Evolutionary conservation across 1,140 invertebrate genomes (phyloP).

Genomic region (Mizuhopecten yessoensis): DNA sequence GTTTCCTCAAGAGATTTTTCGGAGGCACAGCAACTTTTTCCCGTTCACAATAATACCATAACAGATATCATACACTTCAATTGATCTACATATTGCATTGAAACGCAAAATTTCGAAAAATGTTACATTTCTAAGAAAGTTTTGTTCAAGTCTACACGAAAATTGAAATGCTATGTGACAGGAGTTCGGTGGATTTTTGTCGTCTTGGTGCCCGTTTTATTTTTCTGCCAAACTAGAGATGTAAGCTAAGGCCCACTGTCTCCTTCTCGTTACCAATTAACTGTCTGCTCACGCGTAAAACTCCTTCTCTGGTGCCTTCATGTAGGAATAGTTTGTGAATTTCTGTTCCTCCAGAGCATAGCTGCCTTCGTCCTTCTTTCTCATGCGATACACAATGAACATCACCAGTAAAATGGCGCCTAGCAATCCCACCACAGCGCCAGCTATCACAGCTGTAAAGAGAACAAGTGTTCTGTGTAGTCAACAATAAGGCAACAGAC

Average conservation of each 20-base stretch:
- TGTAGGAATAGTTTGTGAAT: slow-evolving; percentile 95
- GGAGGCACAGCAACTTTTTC: not conserved
- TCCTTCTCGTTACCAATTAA: not conserved
- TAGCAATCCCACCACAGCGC: slow-evolving; percentile 97
- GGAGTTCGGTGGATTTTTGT: not conserved
- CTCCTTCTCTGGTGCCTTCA: slow-evolving; percentile 95
- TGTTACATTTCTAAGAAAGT: not conserved
- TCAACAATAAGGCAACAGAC: not conserved
- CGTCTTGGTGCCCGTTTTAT: not conserved
- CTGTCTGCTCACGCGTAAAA: slow-evolving; percentile 92
- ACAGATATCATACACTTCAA: not conserved
- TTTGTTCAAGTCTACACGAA: not conserved
- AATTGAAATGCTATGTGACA: not conserved
- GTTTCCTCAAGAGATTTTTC: not conserved
- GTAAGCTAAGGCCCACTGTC: not conserved
- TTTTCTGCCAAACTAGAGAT: not conserved
- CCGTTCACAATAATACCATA: not conserved
- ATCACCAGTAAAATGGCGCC: slow-evolving; percentile 99
- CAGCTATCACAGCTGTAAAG: slow-evolving; percentile 96
- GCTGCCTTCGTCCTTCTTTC: slow-evolving; percentile 99
- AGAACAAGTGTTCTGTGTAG: slow-evolving; percentile 45
- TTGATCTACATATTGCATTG: slow-evolving; percentile 11
- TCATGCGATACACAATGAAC: slow-evolving; percentile 99
- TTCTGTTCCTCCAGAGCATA: slow-evolving; percentile 98
- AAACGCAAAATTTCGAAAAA: not conserved